Percentiles rank a stretch among this genome's conserved stretches.
phyloP scores from a whole-genome alignment of 2,113 vertebrate genomes.

The mouse (Mus musculus) region GRCm39 chr7:114790001-114790500 shows the following conservation, averaged over 20 bases:
- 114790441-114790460: background rate
- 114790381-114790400: background rate
- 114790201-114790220: background rate
- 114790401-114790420: background rate
- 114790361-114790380: background rate
- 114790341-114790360: background rate
- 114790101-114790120: background rate
- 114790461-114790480: no score
- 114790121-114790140: slow-evolving; percentile 31
- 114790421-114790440: background rate
- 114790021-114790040: background rate
- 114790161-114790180: slow-evolving; percentile 46
- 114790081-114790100: background rate
- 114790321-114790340: background rate
- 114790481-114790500: background rate
- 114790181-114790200: slow-evolving; percentile 57
- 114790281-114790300: background rate
- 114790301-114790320: background rate
- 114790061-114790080: slow-evolving; percentile 11
- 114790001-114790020: background rate
- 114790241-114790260: slow-evolving; percentile 1
- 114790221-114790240: background rate
- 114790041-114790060: slow-evolving; percentile 31
- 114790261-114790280: background rate
- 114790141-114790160: background rate